phyloP scores from a whole-genome alignment of 2,113 vertebrate genomes.

The Cyanistes caeruleus region DNA sequence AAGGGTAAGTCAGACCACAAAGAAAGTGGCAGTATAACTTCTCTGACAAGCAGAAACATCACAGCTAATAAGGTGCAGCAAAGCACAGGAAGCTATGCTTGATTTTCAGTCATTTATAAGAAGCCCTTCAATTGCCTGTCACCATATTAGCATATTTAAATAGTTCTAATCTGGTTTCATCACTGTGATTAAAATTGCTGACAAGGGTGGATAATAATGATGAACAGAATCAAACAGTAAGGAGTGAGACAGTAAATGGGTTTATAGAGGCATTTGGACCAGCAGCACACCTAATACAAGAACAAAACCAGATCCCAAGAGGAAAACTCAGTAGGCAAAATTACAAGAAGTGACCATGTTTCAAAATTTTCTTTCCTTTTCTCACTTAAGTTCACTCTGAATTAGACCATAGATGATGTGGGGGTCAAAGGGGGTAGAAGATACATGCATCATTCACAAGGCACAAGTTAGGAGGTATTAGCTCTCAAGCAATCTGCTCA shows the following conservation, averaged over 20 bases:
- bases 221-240: background rate
- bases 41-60: conserved; percentile 8
- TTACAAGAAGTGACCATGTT: background rate
- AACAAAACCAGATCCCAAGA: background rate
- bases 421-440: background rate
- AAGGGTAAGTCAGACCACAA: background rate
- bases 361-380: background rate
- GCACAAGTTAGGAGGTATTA: background rate
- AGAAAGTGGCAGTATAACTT: background rate
- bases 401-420: background rate
- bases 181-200: conserved; percentile 61
- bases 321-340: background rate
- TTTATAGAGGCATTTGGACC: background rate
- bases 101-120: conserved; percentile 47
- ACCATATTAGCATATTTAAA: conserved; percentile 66
- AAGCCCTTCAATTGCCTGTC: conserved; percentile 31
- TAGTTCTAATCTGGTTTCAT: conserved; percentile 60
- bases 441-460: background rate
- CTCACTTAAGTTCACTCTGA: background rate
- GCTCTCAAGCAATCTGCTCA: background rate
- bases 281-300: background rate
- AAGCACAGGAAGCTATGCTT: background rate
- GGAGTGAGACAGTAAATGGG: background rate
- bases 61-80: background rate
- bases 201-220: conserved; percentile 24